A percentile compares a stretch with the other conserved stretches of the same genome.
Conservation (phyloP, 2,797 vertebrate genomes). For the Xiphorhynchus erythropygius region DNA sequence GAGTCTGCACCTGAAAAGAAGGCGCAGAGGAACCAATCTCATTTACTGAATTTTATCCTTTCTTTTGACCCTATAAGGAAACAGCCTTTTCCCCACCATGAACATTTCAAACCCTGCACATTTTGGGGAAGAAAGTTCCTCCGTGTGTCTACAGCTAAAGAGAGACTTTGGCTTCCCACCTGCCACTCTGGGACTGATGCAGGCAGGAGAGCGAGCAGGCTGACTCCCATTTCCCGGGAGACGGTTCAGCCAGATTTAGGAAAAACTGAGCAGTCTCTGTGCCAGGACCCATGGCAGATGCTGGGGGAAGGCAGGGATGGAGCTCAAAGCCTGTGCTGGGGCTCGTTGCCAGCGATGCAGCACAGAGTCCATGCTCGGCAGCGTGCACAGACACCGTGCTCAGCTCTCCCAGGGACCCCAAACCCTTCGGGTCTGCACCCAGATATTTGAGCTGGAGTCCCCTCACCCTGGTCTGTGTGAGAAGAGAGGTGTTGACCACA, state of each 20-base stretch:
- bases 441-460: fast-evolving
- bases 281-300: conserved; percentile 58
- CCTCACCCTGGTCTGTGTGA: fast-evolving
- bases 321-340: not conserved
- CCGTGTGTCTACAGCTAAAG: not conserved
- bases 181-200: not conserved
- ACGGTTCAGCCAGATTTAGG: conserved; percentile 30
- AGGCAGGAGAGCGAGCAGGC: not conserved
- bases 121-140: not conserved
- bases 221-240: not conserved
- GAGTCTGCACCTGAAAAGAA: not conserved
- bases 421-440: not conserved
- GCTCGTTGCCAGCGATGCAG: not conserved
- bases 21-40: not conserved
- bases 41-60: not conserved
- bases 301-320: not conserved
- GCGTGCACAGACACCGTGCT: fast-evolving
- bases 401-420: not conserved
- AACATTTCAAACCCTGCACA: not conserved
- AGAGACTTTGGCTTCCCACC: conserved; percentile 17
- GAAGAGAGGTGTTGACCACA: not conserved
- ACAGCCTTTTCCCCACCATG: too few relatives aligned
- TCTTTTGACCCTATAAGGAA: not conserved
- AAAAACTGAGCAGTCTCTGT: conserved; percentile 52
- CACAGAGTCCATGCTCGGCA: not conserved